phyloP scores from a whole-genome alignment of 2,113 vertebrate genomes.

The Hymenochirus boettgeri region DNA sequence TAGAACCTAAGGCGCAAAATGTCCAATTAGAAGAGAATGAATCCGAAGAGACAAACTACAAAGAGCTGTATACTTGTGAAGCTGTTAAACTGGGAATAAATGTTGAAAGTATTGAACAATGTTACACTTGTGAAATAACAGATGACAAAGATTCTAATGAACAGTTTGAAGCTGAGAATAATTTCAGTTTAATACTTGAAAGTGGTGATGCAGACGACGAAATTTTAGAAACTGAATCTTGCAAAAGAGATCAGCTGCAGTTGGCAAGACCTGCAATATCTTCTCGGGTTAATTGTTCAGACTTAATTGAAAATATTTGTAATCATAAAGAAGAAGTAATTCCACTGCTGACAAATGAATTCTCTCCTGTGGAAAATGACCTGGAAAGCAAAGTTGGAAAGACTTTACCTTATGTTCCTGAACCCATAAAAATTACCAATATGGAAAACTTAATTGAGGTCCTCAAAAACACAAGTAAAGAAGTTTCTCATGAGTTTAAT shows the following conservation, averaged over 20 bases:
- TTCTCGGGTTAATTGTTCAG: conserved; percentile 12
- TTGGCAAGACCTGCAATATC: conserved; percentile 33
- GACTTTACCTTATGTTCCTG: conserved; percentile 62
- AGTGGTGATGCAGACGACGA: conserved; percentile 69
- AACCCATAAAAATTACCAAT: conserved; percentile 62
- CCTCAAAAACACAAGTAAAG: conserved; percentile 67
- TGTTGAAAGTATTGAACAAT: conserved; percentile 58
- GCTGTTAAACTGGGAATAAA: conserved; percentile 66
- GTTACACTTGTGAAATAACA: conserved; percentile 57
- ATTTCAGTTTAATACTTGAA: conserved; percentile 85
- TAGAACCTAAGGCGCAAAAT: conserved; percentile 45
- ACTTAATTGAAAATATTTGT: neutral
- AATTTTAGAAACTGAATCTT: conserved; percentile 38
- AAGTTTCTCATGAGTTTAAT: conserved; percentile 54
- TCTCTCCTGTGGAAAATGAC: conserved; percentile 50
- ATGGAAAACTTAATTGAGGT: conserved; percentile 64
- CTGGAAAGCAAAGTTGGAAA: conserved; percentile 52
- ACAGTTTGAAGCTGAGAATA: conserved; percentile 56
- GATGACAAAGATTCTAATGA: conserved; percentile 58
- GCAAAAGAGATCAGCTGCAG: neutral
- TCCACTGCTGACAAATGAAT: conserved; percentile 46
- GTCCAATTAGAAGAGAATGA: conserved; percentile 48
- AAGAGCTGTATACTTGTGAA: conserved; percentile 64
- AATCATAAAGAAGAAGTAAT: conserved; percentile 36
- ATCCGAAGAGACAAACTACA: conserved; percentile 50